These are phyloP conservation scores for Gallinago nigripennis DNA, from an alignment of 2,797 vertebrate species.

Conservation along the genomic window DNA sequence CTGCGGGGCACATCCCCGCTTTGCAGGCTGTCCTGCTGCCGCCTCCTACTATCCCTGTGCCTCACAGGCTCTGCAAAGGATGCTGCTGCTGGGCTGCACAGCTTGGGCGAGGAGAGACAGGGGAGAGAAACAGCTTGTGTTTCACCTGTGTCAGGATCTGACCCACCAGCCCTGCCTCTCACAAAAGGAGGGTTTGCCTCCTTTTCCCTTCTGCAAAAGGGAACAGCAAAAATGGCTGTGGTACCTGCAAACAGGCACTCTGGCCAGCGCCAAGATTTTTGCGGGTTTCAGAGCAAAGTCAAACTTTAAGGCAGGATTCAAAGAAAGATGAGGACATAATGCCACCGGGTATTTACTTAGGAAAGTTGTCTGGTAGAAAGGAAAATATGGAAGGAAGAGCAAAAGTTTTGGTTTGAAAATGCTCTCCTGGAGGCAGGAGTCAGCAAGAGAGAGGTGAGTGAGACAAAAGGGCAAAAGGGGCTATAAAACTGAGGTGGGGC, in stretches of 20 bases:
- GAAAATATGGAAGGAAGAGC: not conserved
- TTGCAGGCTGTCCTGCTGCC: not conserved
- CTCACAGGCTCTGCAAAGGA: not conserved
- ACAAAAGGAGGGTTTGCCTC: not conserved
- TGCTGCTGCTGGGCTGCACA: not conserved
- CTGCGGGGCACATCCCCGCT: fast-evolving
- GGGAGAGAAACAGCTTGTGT: not conserved
- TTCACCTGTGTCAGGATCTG: not conserved
- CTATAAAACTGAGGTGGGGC: not conserved
- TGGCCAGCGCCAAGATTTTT: not conserved
- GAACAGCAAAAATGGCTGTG: not conserved
- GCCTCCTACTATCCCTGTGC: not conserved
- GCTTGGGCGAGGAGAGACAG: not conserved
- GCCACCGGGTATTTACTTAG: not conserved
- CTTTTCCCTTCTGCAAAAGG: not conserved
- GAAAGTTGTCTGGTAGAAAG: not conserved
- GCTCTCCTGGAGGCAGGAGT: not conserved
- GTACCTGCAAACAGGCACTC: not conserved
- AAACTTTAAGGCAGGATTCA: not conserved
- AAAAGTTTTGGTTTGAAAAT: not conserved
- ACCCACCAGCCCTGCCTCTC: not conserved
- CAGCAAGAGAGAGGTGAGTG: not conserved
- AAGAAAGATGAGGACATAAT: not conserved
- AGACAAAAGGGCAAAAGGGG: not conserved
- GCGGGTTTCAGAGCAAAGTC: not conserved